Conservation (phyloP, 2,113 vertebrate species). For the Taxidea taxus region DNA sequence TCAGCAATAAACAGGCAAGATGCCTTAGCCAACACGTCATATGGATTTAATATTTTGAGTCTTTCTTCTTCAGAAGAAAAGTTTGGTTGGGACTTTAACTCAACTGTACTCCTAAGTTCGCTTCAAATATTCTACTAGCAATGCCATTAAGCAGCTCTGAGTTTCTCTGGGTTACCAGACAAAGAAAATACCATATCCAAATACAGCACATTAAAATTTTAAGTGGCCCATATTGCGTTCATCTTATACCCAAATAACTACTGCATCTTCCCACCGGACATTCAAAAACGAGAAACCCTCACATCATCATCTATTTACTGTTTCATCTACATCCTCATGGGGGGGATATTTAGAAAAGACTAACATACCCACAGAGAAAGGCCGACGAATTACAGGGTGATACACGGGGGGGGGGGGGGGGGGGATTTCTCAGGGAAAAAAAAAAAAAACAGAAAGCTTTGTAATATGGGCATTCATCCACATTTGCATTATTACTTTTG, state of each 20-base stretch:
- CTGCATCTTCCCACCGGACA: not conserved
- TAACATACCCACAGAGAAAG: not conserved
- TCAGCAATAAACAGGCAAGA: slow-evolving; percentile 76
- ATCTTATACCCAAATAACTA: slow-evolving; percentile 7
- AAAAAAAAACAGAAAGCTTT: slow-evolving; percentile 12
- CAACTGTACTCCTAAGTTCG: not conserved
- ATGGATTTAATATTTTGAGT: slow-evolving; percentile 55
- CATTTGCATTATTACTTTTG: not conserved
- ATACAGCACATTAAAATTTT: not conserved
- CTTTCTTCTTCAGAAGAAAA: slow-evolving; percentile 41
- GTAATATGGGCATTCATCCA: not conserved
- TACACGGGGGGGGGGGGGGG: too few relatives aligned
- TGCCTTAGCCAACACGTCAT: slow-evolving; percentile 70
- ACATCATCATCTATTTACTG: not conserved
- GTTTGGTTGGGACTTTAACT: slow-evolving; percentile 30
- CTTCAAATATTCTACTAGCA: not conserved
- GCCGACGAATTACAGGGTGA: not conserved
- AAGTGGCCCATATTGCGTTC: not conserved
- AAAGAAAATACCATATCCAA: not conserved
- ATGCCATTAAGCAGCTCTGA: not conserved
- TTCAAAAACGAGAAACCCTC: slow-evolving; percentile 24
- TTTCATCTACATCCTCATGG: not conserved
- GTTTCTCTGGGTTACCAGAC: not conserved
- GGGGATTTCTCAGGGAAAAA: not conserved
- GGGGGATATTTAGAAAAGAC: not conserved